Evolutionary conservation across 2,797 vertebrate species (phyloP), one percentile per base, ranked within the genome.

Genomic region (Poecilia gillii): DNA sequence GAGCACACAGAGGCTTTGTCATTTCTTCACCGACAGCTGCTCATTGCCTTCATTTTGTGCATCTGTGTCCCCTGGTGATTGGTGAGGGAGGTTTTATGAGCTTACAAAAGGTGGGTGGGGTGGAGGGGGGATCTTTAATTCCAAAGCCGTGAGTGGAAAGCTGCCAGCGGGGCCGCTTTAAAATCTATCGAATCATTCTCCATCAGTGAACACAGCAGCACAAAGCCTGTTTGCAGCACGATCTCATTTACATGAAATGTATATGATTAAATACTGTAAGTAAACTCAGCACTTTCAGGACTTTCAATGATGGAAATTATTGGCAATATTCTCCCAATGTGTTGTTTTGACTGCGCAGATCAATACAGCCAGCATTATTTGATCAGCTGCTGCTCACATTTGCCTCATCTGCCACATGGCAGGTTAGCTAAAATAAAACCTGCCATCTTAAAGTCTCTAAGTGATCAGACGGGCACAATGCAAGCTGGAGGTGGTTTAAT

Each of bases 141-240:
- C 84, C 84, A 86, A 87, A 87, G 87, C 89, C 74, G 70, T 49
- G 78, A 45, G 72, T 90, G 91, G 92, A 94, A 90, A 91, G 83
- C 87, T 90, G 91, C 89, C 95, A 93, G 83, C 72, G 85, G 85
- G 88, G 83, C 86, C 87, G 88, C 81, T 92, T 85, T 84, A 86
- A 92, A 93, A 93, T 95, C 94, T 45, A 95, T 96, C 46, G 57
- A 18, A 87, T 91, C 74, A 79, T 94, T 94, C 88, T 76, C 77
- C 90, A 88, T 89, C 88, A 89, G 81, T 81, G 57, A 76, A 23
- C 2, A 45, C 68, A 73, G 51, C 46, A 57, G 72, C 46, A 59
- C 43, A 74, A 71, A 46, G 72, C 25, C 33, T 2, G 57, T 68
- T 75, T 49, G 74, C 13, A 51, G 77, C 47, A 14, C 13, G 8